Conservation (phyloP, 1,140 invertebrate genomes). For the Maniola jurtina region DNA sequence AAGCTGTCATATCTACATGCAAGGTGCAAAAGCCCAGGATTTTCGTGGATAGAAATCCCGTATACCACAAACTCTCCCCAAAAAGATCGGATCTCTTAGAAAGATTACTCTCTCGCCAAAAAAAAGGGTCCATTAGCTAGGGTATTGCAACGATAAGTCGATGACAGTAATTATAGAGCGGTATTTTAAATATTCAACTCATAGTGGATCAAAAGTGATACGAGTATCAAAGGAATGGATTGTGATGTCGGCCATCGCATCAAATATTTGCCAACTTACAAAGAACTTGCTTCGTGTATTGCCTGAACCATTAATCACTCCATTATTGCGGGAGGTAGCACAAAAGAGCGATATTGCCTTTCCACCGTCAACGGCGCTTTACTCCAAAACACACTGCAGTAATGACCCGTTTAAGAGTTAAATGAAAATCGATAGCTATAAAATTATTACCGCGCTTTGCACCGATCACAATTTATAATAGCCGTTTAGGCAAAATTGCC, state of each 20-base stretch:
- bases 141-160: too few species aligned
- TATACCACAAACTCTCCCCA: too few species aligned
- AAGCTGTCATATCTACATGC: too few species aligned
- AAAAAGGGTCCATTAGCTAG: too few species aligned
- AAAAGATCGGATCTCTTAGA: too few species aligned
- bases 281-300: constrained; percentile 57
- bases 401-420: constrained; percentile 59
- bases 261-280: constrained; percentile 67
- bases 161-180: too few species aligned
- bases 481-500: constrained; percentile 18
- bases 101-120: too few species aligned
- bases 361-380: constrained; percentile 48
- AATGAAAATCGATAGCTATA: constrained; percentile 49
- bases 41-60: too few species aligned
- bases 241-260: constrained; percentile 32
- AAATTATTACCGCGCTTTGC: constrained; percentile 34
- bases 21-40: too few species aligned
- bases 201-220: too few species aligned
- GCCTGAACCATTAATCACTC: constrained; percentile 63
- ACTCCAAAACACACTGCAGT: constrained; percentile 51
- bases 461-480: constrained; percentile 32
- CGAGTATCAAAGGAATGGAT: constrained; percentile 45
- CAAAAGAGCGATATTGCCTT: constrained; percentile 59
- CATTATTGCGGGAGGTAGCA: constrained; percentile 56
- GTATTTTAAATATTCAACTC: too few species aligned